These are phyloP conservation scores for Verasper variegatus DNA, from an alignment of 2,113 vertebrate species.

Conservation along the genomic window DNA sequence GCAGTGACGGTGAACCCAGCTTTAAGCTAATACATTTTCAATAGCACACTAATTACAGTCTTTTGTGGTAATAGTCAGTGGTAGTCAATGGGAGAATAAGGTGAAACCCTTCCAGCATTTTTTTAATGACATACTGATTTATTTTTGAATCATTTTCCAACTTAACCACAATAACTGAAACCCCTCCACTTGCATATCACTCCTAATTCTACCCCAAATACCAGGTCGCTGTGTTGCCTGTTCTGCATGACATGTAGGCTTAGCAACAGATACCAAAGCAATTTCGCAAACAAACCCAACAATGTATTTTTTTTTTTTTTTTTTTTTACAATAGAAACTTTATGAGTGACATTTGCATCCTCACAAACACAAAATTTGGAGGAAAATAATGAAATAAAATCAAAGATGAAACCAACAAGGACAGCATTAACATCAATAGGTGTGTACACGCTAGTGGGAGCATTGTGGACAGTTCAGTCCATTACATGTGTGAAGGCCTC, in stretches of 20 bases:
- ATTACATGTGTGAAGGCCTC: conserved; percentile 34
- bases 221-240: conserved; percentile 18
- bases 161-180: conserved; percentile 55
- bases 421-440: conserved; percentile 50
- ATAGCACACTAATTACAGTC: neutral
- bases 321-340: conserved; percentile 55
- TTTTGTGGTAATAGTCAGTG: neutral
- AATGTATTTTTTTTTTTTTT: conserved; percentile 19
- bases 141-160: conserved; percentile 68
- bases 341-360: conserved; percentile 66
- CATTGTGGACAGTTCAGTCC: conserved; percentile 34
- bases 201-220: conserved; percentile 32
- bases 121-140: conserved; percentile 64
- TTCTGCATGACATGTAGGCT: conserved; percentile 41
- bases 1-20: neutral
- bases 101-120: conserved; percentile 21
- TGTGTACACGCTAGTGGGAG: conserved; percentile 30
- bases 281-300: conserved; percentile 55
- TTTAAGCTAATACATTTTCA: neutral
- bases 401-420: conserved; percentile 51
- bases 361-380: conserved; percentile 73
- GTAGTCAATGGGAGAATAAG: conserved; percentile 16
- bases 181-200: conserved; percentile 47
- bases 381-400: conserved; percentile 45
- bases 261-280: conserved; percentile 54